Base-by-base conservation (phyloP, 2,888 invertebrate species). In the Sesamia inferens region DNA sequence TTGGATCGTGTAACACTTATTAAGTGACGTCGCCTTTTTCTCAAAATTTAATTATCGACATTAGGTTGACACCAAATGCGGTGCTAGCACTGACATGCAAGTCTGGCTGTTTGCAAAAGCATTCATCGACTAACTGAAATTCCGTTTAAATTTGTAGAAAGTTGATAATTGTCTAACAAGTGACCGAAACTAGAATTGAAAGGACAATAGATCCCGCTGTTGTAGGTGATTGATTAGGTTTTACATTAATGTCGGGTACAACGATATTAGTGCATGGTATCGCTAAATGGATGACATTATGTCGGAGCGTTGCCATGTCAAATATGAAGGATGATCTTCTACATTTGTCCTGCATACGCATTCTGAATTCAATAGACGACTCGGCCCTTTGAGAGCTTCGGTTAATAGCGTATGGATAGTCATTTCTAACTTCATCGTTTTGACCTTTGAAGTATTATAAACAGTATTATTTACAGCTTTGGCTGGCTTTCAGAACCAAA, bases 31-130 rank as follows among this genome's bases (percentile, higher is more conserved):
- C 90, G 89, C 86, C 90, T 93, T 93, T 92, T 94, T 92, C 91
- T 92, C 93, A 92, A 94, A 94, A 93, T 95, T 95, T 95, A 95
- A 95, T 96, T 96, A 96, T 94, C 95, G 83, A 88, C 92, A 93
- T 94, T 93, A 93, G 92, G 86, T 86, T 92, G 95, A 94, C 95
- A 94, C 94, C 92, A 88, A 94, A 93, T 92, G 88, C 86, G 90
- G 90, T 80, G 81, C 79, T 85, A 87, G 88, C 86, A 87, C 83
- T 84, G 85, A 87, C 86, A 78, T 82, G 80, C 72, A 86, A 74
- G 76, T 85, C 81, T 79, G 58, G 16, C 16, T 65, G 77, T 93
- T 94, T 93, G 93, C 93, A 90, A 93, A 93, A 93, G 92, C 92
- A 87, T 92, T 92, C 90, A 92, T 87, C 87, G 87, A 86, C 79